Evolutionary conservation across 2,888 invertebrate species (phyloP).

Genomic region (Parnassius apollo): DNA sequence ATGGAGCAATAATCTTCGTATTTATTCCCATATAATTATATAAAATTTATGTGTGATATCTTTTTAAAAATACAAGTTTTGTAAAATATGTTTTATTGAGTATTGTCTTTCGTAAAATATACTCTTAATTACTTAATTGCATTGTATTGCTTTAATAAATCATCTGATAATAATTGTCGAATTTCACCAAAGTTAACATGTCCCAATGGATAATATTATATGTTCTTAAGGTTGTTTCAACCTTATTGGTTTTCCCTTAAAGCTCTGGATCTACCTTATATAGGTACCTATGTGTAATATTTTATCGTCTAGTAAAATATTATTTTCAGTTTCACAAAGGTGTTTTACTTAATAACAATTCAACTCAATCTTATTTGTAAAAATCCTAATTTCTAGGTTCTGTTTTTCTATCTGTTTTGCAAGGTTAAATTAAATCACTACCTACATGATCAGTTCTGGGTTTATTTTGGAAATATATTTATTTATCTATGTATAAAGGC

Average conservation of each 20-base stretch:
- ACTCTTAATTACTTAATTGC: constrained; percentile 27
- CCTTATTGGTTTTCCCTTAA: constrained; percentile 57
- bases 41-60: too few relatives aligned
- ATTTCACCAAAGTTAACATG: constrained; percentile 28
- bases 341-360: constrained; percentile 43
- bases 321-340: constrained; percentile 70
- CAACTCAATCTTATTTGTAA: too few relatives aligned
- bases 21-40: too few relatives aligned
- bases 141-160: constrained; percentile 46
- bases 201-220: constrained; percentile 51
- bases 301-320: constrained; percentile 78
- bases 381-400: too few relatives aligned
- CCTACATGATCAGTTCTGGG: too few relatives aligned
- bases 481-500: too few relatives aligned
- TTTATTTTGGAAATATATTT: too few relatives aligned
- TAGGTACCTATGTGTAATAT: constrained; percentile 58
- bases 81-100: constrained; percentile 21
- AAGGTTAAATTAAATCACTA: too few relatives aligned
- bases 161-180: constrained; percentile 30
- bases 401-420: too few relatives aligned
- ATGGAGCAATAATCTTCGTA: too few relatives aligned
- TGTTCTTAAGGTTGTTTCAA: constrained; percentile 39
- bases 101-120: constrained; percentile 34
- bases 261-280: constrained; percentile 57
- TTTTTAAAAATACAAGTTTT: constrained; percentile 45